phyloP scores from a whole-genome alignment of 2,888 invertebrate genomes.

The Drosophila nr. perissopoda region DNA sequence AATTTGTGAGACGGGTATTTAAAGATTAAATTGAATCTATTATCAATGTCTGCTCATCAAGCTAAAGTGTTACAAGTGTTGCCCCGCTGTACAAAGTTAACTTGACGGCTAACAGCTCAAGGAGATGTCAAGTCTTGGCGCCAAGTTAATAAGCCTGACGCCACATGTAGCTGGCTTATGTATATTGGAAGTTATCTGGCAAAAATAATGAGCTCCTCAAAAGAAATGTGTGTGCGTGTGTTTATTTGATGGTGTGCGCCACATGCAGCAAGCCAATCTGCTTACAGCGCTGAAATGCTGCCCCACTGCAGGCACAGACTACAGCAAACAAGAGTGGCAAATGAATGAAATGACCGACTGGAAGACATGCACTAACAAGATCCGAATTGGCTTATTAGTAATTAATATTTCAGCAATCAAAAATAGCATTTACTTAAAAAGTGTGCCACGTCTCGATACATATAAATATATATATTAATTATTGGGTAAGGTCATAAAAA shows the following conservation, averaged over 20 bases:
- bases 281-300: slow-evolving; percentile 28
- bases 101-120: background rate
- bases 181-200: slow-evolving; percentile 46
- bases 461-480: background rate
- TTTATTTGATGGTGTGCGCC: background rate
- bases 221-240: slow-evolving; percentile 50
- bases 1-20: slow-evolving; percentile 16
- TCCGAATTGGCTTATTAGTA: background rate
- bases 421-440: background rate
- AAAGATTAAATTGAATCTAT: slow-evolving; percentile 34
- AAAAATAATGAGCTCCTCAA: slow-evolving; percentile 72
- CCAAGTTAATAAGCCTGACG: background rate
- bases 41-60: slow-evolving; percentile 27
- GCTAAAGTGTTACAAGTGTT: slow-evolving; percentile 15
- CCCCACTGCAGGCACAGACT: slow-evolving; percentile 7
- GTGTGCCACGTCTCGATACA: background rate
- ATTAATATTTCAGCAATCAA: background rate
- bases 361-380: background rate
- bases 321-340: slow-evolving; percentile 1
- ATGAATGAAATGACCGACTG: background rate
- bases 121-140: background rate
- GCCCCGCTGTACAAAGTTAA: background rate
- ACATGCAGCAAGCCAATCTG: slow-evolving; percentile 15
- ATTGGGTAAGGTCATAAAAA: background rate
- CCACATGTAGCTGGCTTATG: slow-evolving; percentile 20